Conservation (phyloP, 2,113 vertebrate genomes). For the Dipodomys spectabilis region DNA sequence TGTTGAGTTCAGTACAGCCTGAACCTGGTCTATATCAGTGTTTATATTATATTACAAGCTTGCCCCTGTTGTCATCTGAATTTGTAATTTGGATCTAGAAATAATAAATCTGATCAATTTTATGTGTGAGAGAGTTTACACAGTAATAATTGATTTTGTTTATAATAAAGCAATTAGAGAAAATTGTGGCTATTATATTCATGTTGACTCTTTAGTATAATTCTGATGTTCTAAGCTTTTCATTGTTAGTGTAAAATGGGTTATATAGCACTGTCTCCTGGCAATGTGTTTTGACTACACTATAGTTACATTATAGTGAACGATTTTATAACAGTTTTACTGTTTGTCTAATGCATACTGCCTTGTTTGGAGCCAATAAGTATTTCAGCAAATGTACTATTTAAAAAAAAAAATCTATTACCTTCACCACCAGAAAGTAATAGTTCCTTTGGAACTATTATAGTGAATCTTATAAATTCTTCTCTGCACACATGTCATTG, state of each 20-base stretch:
- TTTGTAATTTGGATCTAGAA: neutral
- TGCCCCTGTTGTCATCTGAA: neutral
- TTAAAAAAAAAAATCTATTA: conserved; percentile 87
- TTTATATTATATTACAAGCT: neutral
- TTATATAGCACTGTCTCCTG: neutral
- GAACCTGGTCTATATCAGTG: neutral
- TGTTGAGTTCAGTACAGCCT: neutral
- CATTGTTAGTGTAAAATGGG: neutral
- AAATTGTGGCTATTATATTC: conserved; percentile 30
- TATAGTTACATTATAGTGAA: neutral
- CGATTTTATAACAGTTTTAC: conserved; percentile 11
- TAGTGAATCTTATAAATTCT: conserved; percentile 80
- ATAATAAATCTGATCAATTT: conserved; percentile 47
- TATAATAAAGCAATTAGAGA: conserved; percentile 8
- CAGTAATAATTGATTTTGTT: conserved; percentile 38
- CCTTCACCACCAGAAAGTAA: conserved; percentile 82
- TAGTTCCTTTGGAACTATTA: conserved; percentile 84
- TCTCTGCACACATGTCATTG: conserved; percentile 80
- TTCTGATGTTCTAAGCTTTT: neutral
- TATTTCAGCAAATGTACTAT: conserved; percentile 79
- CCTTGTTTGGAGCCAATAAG: conserved; percentile 78
- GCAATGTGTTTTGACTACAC: neutral
- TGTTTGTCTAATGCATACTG: conserved; percentile 59
- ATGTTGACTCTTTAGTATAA: neutral
- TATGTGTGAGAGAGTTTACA: conserved; percentile 35